Evolutionary conservation across 2,888 invertebrate species (phyloP).

Genomic region (Callyntrura sp.): DNA sequence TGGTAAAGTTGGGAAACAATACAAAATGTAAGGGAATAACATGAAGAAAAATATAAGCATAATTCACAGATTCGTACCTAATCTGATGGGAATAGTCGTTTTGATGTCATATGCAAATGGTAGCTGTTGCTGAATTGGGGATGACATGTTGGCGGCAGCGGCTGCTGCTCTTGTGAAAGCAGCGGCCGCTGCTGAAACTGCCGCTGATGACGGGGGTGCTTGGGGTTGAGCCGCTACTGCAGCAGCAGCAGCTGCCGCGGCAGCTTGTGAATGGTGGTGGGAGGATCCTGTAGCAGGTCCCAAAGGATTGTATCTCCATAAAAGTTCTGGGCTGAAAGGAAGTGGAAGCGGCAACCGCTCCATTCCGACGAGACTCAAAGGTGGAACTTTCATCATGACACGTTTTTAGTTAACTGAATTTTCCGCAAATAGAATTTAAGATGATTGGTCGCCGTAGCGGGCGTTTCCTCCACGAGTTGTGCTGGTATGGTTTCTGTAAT

Average conservation of each 20-base stretch:
- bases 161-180: constrained; percentile 80
- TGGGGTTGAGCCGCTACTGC: constrained; percentile 86
- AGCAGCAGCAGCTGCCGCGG: constrained; percentile 83
- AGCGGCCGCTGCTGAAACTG: constrained; percentile 83
- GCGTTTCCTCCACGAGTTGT: constrained; percentile 9
- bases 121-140: constrained; percentile 88
- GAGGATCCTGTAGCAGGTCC: constrained; percentile 88
- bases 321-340: constrained; percentile 93
- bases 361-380: constrained; percentile 86
- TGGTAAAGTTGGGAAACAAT: background rate
- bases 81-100: constrained; percentile 92
- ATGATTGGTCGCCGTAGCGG: no score
- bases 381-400: constrained; percentile 84
- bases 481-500: constrained; percentile 23
- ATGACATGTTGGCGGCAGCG: constrained; percentile 84
- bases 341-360: constrained; percentile 89
- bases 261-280: constrained; percentile 84
- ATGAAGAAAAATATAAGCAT: background rate
- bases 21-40: background rate
- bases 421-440: constrained; percentile 58
- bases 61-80: constrained; percentile 86
- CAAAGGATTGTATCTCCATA: constrained; percentile 92
- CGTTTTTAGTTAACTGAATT: constrained; percentile 3
- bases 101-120: constrained; percentile 91
- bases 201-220: constrained; percentile 84